Conservation (phyloP, 2,113 vertebrate genomes). For the Limnothrissa miodon region DNA sequence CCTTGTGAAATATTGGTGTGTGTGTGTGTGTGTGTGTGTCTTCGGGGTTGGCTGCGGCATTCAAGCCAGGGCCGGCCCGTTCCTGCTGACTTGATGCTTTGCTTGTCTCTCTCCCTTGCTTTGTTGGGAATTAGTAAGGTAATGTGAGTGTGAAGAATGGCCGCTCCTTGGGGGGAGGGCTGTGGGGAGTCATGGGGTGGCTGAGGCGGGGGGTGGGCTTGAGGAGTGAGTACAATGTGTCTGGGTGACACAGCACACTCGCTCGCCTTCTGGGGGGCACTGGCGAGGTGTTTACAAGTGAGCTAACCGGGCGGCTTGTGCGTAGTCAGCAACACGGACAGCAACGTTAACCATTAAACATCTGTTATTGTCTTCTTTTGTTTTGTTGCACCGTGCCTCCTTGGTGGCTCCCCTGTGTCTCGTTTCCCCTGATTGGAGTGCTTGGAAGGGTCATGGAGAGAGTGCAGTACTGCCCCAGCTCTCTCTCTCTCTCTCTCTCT, state of each 20-base stretch:
- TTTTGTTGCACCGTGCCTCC: constrained; percentile 21
- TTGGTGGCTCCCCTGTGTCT: constrained; percentile 5
- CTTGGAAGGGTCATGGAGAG: neutral
- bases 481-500: too few species aligned
- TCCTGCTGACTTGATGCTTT: constrained; percentile 63
- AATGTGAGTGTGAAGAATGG: constrained; percentile 55
- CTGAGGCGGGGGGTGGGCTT: neutral
- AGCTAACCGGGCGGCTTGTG: constrained; percentile 45
- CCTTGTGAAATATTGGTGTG: constrained; percentile 75
- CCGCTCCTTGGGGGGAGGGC: constrained; percentile 35
- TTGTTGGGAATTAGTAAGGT: constrained; percentile 56
- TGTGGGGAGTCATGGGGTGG: neutral
- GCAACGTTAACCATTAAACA: constrained; percentile 60
- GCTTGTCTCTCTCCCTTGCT: constrained; percentile 55
- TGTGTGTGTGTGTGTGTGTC: constrained; percentile 31
- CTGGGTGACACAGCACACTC: constrained; percentile 38
- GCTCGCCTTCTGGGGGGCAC: constrained; percentile 34
- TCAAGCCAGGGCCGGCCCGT: constrained; percentile 49
- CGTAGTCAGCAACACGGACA: constrained; percentile 55
- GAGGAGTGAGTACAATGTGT: constrained; percentile 13
- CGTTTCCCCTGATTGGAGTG: constrained; percentile 29
- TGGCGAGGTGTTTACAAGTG: neutral
- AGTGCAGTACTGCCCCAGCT: neutral
- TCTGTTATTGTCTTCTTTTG: constrained; percentile 45
- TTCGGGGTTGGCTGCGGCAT: constrained; percentile 60